A percentile compares a stretch with the other conserved stretches of the same genome.
These are phyloP conservation scores for Chascanopsetta lugubris DNA, from an alignment of 2,113 vertebrate genomes.

Conservation along the genomic window DNA sequence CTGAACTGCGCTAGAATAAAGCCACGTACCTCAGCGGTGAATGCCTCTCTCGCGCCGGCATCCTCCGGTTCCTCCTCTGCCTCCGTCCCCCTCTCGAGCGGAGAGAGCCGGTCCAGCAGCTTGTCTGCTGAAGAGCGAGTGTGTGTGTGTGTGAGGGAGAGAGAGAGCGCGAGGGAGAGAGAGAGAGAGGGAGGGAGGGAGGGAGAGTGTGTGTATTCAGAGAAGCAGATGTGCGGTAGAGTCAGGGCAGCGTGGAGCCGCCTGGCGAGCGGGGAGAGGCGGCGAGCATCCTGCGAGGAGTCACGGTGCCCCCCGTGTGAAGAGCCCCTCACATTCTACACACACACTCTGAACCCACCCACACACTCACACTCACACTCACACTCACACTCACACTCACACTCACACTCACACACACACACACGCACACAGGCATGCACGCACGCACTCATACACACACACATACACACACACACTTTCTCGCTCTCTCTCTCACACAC, in stretches of 20 bases:
- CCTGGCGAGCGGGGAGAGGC: conserved; percentile 88
- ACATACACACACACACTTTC: conserved; percentile 46
- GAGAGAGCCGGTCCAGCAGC: conserved; percentile 62
- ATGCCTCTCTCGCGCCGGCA: conserved; percentile 51
- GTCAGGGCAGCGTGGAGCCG: conserved; percentile 85
- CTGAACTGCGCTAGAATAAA: conserved; percentile 52
- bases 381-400: conserved; percentile 56
- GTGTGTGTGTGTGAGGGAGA: conserved; percentile 38
- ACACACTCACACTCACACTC: conserved; percentile 43
- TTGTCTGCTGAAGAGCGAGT: conserved; percentile 23
- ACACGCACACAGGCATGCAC: too few relatives aligned
- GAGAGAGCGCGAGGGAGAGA: conserved; percentile 12
- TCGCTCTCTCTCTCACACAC: conserved; percentile 22
- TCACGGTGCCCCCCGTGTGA: conserved; percentile 82
- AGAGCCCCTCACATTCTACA: conserved; percentile 72
- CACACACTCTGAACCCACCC: conserved; percentile 52
- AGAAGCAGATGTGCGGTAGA: conserved; percentile 92
- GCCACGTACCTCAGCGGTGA: conserved; percentile 74
- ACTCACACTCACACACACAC: conserved; percentile 52
- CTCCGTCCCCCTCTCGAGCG: conserved; percentile 67
- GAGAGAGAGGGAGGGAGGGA: conserved; percentile 13
- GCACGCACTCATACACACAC: conserved; percentile 67
- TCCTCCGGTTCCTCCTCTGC: conserved; percentile 46
- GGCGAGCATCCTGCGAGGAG: conserved; percentile 87
- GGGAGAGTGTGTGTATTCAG: conserved; percentile 65